These are phyloP conservation scores for Clavelina lepadiformis DNA, from an alignment of 23 tunicate genomes.

Conservation along the genomic window DNA sequence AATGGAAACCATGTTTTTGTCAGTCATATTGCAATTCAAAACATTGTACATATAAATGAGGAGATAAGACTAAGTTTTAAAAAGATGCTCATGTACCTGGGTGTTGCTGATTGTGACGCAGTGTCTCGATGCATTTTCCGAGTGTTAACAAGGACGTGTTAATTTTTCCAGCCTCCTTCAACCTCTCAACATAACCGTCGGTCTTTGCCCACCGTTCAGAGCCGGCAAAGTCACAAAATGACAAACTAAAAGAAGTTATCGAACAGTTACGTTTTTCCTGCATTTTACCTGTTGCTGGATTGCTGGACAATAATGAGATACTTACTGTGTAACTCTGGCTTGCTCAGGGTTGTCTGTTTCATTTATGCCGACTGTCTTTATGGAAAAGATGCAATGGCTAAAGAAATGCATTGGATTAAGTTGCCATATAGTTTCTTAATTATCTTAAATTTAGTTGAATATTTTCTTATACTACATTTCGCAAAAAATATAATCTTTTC, in stretches of 20 bases:
- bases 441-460: too few species aligned
- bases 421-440: too few species aligned
- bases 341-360: slow-evolving; percentile 5
- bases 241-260: slow-evolving; percentile 24
- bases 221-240: slow-evolving; percentile 92
- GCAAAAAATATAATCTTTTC: too few species aligned
- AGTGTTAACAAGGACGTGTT: slow-evolving; percentile 74
- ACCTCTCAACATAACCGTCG: slow-evolving; percentile 37
- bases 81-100: too few species aligned
- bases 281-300: too few species aligned
- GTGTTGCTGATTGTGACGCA: slow-evolving; percentile 68
- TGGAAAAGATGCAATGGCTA: slow-evolving; percentile 86
- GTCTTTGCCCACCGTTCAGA: slow-evolving; percentile 73
- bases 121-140: slow-evolving; percentile 73
- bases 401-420: slow-evolving; percentile 5
- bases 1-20: too few species aligned
- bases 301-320: too few species aligned
- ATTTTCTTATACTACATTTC: too few species aligned
- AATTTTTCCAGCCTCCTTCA: slow-evolving; percentile 78
- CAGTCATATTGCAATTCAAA: too few species aligned
- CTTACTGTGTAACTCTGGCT: slow-evolving; percentile 69
- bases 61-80: too few species aligned
- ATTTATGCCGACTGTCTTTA: slow-evolving; percentile 53
- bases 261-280: too few species aligned
- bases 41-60: too few species aligned